These are phyloP conservation scores for Anser brachyrhynchus DNA, from an alignment of 2,113 vertebrate genomes.

Conservation along the genomic window DNA sequence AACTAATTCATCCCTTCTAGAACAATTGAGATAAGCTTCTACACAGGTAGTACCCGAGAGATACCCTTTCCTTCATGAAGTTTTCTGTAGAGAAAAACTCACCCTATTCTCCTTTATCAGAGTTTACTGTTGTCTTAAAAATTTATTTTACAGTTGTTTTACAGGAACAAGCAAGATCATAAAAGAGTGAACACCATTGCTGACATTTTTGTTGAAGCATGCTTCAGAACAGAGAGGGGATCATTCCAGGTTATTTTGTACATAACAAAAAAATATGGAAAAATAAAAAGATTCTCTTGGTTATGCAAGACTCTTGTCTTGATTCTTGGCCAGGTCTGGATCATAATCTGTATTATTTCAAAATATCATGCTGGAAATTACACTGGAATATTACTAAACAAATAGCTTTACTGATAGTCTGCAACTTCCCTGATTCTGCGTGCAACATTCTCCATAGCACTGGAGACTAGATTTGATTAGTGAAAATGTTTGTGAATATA, in stretches of 20 bases:
- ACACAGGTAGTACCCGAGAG: not conserved
- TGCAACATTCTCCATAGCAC: not conserved
- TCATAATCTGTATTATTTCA: slow-evolving; percentile 26
- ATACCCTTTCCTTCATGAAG: not conserved
- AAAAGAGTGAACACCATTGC: not conserved
- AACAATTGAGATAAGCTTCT: not conserved
- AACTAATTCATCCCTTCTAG: not conserved
- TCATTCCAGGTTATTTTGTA: fast-evolving
- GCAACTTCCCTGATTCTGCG: not conserved
- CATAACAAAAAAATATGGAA: not conserved
- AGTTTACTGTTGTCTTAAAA: not conserved
- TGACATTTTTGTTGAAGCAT: not conserved
- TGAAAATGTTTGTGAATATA: not conserved
- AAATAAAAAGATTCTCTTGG: not conserved
- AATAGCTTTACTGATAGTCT: not conserved
- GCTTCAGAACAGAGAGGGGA: not conserved
- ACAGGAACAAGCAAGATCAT: not conserved
- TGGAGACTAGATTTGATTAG: not conserved
- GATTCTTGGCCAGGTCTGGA: slow-evolving; percentile 16
- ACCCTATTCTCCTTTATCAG: not conserved
- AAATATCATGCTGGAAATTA: slow-evolving; percentile 37
- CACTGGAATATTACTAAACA: not conserved
- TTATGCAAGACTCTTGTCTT: slow-evolving; percentile 11
- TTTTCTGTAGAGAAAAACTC: not conserved
- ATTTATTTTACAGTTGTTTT: not conserved